Evolutionary conservation across 2,113 vertebrate species (phyloP), one percentile per base, ranked within the genome.

Genomic region (Dermatemys mawii): DNA sequence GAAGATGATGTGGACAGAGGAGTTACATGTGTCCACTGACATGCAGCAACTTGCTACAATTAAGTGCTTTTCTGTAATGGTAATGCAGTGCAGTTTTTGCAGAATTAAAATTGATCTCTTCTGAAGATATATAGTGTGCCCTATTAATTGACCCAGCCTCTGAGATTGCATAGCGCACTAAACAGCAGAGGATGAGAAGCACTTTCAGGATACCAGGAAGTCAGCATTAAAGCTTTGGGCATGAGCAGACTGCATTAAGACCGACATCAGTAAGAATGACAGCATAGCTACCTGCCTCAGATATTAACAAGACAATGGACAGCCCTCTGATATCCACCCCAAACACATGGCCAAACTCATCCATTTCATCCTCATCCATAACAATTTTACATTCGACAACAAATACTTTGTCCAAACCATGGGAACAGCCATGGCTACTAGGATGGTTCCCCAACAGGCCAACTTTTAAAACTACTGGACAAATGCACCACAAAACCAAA

Each of bases 51-150:
- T 96, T 90, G 92, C 82, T 93, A 32, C 93, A 94, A 93, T 90
- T 96, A 89, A 92, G 88, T 35, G 91, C 88, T 96, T 89, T 48
- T 95, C 60, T 95, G 86, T 95, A 73, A 96, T 87, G 90, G 94
- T 51, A 93, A 96, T 92, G 90, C 92, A 94, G 80, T 70, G 55
- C 7, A 73, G 88, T 78, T 90, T 93, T 90, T 54, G 38, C 90
- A 81, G 91, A 53, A 93, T 88, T 94, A 88, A 88, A 93, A 38
- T 38, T 94, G 90, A 96, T 97, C 84, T 95, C 82, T 86, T 89
- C 22, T 78, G 90, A 94, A 96, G 93, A 90, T 41, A 80, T n/a
- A 93, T 85, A 79, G 6, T 91, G 75, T 91, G 84, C 80, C 57
- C 86, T 87, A 81, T 46, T 63, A 48, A 55, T 11, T 97, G 94